Conservation (phyloP, 2,797 vertebrate genomes). For the Enteromius viviparus region DNA sequence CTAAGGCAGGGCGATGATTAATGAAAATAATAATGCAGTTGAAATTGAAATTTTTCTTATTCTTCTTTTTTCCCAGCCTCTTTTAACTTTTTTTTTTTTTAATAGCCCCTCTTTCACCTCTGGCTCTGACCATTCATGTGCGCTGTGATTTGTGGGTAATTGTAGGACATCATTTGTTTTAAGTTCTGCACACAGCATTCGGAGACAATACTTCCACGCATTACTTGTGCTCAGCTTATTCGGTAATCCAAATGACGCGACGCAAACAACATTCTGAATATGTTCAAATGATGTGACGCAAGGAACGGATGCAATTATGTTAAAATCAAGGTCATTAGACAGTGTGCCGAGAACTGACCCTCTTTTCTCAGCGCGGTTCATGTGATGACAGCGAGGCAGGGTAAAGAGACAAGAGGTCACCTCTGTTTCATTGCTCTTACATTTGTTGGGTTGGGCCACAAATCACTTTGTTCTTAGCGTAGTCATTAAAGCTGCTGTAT, state of each 20-base stretch:
- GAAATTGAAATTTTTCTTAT: conserved; percentile 99
- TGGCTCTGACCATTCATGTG: conserved; percentile 87
- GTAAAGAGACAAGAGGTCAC: conserved; percentile 45
- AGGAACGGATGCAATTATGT: conserved; percentile 32
- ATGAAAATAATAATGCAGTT: conserved; percentile 99
- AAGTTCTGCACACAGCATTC: conserved; percentile 47
- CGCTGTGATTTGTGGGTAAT: conserved; percentile 90
- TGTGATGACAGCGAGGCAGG: conserved; percentile 46
- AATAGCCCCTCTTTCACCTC: conserved; percentile 67
- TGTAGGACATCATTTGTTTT: conserved; percentile 77
- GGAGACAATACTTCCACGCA: conserved; percentile 56
- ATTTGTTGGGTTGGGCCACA: conserved; percentile 45
- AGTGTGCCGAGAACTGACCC: conserved; percentile 44
- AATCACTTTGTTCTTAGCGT: conserved; percentile 59
- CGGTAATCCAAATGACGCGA: conserved; percentile 49
- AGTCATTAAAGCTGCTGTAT: conserved; percentile 50
- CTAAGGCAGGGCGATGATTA: conserved; percentile 97
- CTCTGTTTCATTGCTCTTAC: conserved; percentile 49
- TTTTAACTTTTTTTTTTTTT: conserved; percentile 68
- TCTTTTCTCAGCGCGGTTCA: conserved; percentile 52
- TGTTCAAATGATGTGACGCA: conserved; percentile 9
- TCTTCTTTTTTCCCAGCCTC: conserved; percentile 74
- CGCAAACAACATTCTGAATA: conserved; percentile 45
- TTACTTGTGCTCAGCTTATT: conserved; percentile 62
- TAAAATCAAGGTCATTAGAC: conserved; percentile 58